Evolutionary conservation across 2,797 vertebrate genomes (phyloP).

Genomic region (Takifugu ocellatus): DNA sequence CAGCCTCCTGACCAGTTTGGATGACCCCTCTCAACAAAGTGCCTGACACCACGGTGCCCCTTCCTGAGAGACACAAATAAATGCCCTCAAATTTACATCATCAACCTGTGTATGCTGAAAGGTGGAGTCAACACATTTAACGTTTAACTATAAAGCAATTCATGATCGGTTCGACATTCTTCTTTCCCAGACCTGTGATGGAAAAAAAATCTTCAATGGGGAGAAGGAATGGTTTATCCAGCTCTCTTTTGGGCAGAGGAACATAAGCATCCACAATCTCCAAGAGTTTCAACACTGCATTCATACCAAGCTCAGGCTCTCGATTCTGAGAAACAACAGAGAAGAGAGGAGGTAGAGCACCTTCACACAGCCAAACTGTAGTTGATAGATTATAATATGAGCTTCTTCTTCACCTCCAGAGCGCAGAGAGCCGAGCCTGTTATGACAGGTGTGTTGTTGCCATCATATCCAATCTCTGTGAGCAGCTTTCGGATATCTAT

Average conservation of each 20-base stretch:
- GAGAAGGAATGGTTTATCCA: conserved; percentile 87
- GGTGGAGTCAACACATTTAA: too few species aligned
- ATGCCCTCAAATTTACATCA: background rate
- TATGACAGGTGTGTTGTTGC: conserved; percentile 81
- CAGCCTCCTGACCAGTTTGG: conserved; percentile 87
- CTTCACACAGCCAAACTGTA: background rate
- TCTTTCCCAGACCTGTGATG: too few species aligned
- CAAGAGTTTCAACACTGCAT: conserved; percentile 83
- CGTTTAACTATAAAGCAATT: too few species aligned
- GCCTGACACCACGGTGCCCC: conserved; percentile 87
- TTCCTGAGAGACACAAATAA: conserved; percentile 66
- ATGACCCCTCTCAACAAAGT: conserved; percentile 84
- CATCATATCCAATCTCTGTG: conserved; percentile 86
- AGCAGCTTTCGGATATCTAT: conserved; percentile 90
- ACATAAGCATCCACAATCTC: conserved; percentile 80
- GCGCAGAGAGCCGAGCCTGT: conserved; percentile 88
- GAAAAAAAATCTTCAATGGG: conserved; percentile 72
- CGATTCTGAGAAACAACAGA: conserved; percentile 64
- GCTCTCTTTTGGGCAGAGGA: conserved; percentile 82
- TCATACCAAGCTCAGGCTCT: conserved; percentile 79
- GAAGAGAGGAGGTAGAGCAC: background rate
- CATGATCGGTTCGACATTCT: too few species aligned
- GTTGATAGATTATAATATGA: background rate
- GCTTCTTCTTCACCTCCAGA: conserved; percentile 72
- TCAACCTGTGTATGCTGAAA: too few species aligned